These are phyloP conservation scores for Gymnocephalus cernua DNA, from an alignment of 2,113 vertebrate genomes.

Conservation along the genomic window DNA sequence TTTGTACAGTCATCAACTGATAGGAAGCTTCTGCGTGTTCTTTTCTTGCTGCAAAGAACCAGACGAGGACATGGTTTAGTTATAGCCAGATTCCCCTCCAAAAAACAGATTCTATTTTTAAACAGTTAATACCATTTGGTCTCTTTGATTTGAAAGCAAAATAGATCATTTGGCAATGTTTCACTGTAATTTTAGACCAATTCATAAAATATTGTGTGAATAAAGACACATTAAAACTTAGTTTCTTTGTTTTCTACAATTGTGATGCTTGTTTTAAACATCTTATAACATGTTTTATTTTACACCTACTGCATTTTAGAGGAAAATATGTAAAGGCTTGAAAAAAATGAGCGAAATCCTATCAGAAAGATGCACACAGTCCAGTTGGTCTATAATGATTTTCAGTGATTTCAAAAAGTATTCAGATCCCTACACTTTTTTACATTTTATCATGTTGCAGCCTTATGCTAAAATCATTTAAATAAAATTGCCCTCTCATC, in stretches of 20 bases:
- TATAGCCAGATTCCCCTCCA: no score
- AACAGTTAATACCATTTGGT: slow-evolving; percentile 32
- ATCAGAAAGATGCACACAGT: neutral
- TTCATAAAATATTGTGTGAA: neutral
- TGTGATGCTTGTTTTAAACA: neutral
- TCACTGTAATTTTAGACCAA: neutral
- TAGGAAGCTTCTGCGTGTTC: slow-evolving; percentile 86
- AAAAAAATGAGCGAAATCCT: neutral
- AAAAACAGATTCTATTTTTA: slow-evolving; percentile 6
- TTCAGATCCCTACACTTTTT: neutral
- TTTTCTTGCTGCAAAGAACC: slow-evolving; percentile 87
- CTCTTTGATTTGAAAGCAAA: slow-evolving; percentile 3
- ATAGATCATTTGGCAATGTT: neutral
- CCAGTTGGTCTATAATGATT: neutral
- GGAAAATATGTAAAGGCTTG: neutral
- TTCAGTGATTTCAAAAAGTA: neutral
- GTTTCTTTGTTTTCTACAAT: neutral
- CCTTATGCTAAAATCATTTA: neutral
- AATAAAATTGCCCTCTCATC: neutral
- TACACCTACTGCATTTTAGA: neutral
- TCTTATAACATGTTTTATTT: neutral
- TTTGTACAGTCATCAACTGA: slow-evolving; percentile 86
- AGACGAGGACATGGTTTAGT: slow-evolving; percentile 3
- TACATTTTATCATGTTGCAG: neutral
- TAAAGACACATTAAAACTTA: neutral